A percentile compares a stretch with the other conserved stretches of the same genome.
phyloP scores from a whole-genome alignment of 2,888 invertebrate species.

The Habroteleia sp. region DNA sequence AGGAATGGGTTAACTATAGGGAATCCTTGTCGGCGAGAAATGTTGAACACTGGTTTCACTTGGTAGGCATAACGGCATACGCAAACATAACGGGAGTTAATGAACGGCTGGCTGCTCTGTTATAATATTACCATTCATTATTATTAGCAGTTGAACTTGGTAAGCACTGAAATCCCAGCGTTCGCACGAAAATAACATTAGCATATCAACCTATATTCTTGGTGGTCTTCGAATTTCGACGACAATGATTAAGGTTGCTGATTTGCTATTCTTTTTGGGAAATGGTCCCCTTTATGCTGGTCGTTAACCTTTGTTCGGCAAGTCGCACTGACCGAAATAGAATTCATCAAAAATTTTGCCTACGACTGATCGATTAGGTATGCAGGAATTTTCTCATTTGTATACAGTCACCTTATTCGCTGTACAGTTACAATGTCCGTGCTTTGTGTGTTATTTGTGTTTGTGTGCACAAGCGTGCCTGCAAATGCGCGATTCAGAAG shows the following conservation, averaged over 20 bases:
- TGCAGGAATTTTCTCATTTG: slow-evolving; percentile 77
- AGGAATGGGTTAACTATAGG: slow-evolving; percentile 59
- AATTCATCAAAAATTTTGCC: slow-evolving; percentile 49
- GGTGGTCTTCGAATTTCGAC: too few relatives aligned
- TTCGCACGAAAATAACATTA: slow-evolving; percentile 47
- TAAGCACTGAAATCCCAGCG: slow-evolving; percentile 31
- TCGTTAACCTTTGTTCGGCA: slow-evolving; percentile 36
- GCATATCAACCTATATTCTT: too few relatives aligned
- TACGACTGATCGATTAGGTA: slow-evolving; percentile 71
- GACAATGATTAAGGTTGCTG: too few relatives aligned
- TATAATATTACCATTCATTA: slow-evolving; percentile 52
- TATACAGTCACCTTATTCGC: slow-evolving; percentile 63
- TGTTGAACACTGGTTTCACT: slow-evolving; percentile 74
- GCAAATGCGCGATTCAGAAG: slow-evolving; percentile 29
- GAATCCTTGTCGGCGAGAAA: slow-evolving; percentile 56
- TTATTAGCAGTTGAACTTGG: slow-evolving; percentile 26
- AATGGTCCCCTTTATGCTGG: slow-evolving; percentile 15
- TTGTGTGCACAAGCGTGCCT: slow-evolving; percentile 34
- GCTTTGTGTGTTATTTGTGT: slow-evolving; percentile 44
- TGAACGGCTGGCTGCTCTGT: slow-evolving; percentile 69
- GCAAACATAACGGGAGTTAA: slow-evolving; percentile 81
- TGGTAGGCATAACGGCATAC: slow-evolving; percentile 79
- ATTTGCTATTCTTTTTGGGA: background rate
- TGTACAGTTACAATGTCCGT: slow-evolving; percentile 64
- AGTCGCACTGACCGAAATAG: slow-evolving; percentile 44